Conservation (phyloP, 2,113 vertebrate genomes). For the Semicossyphus pulcher region DNA sequence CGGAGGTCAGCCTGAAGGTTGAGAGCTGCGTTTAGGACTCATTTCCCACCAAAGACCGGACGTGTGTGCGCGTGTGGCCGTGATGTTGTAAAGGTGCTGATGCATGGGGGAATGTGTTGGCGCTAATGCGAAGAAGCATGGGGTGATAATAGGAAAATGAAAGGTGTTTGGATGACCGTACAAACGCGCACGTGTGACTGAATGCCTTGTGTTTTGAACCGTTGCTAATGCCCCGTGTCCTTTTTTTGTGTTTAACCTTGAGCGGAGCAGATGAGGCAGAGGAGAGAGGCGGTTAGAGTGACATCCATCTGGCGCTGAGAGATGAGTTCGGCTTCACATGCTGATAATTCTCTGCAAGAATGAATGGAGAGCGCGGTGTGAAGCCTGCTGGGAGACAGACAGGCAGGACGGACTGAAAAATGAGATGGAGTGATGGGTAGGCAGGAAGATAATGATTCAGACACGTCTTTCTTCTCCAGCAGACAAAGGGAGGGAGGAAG, state of each 20-base stretch:
- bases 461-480: constrained; percentile 18
- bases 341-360: constrained; percentile 61
- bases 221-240: constrained; percentile 17
- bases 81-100: constrained; percentile 35
- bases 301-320: constrained; percentile 71
- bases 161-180: constrained; percentile 28
- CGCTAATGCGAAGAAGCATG: constrained; percentile 26
- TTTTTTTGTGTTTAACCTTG: constrained; percentile 66
- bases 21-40: constrained; percentile 24
- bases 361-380: constrained; percentile 48
- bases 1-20: constrained; percentile 50
- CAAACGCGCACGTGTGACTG: neutral
- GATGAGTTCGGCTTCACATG: constrained; percentile 65
- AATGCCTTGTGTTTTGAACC: constrained; percentile 8
- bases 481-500: constrained; percentile 34
- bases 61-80: constrained; percentile 4
- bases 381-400: constrained; percentile 61
- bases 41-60: neutral
- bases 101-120: constrained; percentile 28
- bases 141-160: constrained; percentile 42
- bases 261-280: constrained; percentile 43
- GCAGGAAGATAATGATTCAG: constrained; percentile 51
- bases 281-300: constrained; percentile 52
- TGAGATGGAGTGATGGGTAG: constrained; percentile 53
- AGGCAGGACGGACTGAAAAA: constrained; percentile 52